Conservation (phyloP, 1,140 invertebrate species). For the Mercenaria mercenaria region DNA sequence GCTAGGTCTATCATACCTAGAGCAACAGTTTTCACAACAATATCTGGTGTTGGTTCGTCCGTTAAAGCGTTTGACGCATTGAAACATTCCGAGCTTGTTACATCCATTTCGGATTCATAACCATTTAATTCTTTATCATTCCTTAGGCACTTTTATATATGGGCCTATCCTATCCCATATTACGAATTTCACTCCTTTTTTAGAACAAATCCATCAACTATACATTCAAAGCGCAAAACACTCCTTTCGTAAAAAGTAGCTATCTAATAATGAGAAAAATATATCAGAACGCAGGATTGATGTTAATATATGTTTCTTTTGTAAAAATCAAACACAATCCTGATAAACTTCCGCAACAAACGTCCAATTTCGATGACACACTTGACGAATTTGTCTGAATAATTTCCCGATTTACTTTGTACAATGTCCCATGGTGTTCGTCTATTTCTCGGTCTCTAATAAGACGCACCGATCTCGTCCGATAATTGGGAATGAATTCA, state of each 20-base stretch:
- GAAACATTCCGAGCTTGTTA: background rate
- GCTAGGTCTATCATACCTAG: slow-evolving; percentile 69
- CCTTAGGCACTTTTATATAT: background rate
- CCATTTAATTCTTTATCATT: background rate
- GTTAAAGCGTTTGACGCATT: background rate
- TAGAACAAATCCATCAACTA: too few relatives aligned
- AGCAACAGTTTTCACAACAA: slow-evolving; percentile 62
- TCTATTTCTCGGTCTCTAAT: background rate
- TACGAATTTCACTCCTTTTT: too few relatives aligned
- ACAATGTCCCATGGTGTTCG: background rate
- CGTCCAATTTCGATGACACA: background rate
- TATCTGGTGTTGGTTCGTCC: background rate
- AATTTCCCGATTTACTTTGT: background rate
- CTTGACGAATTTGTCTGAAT: background rate
- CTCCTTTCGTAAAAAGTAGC: too few relatives aligned
- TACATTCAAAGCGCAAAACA: too few relatives aligned
- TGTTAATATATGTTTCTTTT: too few relatives aligned
- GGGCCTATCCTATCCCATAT: background rate
- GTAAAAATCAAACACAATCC: background rate
- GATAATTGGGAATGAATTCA: slow-evolving; percentile 7
- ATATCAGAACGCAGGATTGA: too few relatives aligned
- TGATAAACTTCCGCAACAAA: background rate
- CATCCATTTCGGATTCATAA: slow-evolving; percentile 11
- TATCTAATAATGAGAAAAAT: too few relatives aligned
- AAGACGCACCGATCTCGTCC: background rate